Evolutionary conservation across 2,888 invertebrate genomes (phyloP), one percentile per base, ranked within the genome.

Genomic region (Patella depressa): DNA sequence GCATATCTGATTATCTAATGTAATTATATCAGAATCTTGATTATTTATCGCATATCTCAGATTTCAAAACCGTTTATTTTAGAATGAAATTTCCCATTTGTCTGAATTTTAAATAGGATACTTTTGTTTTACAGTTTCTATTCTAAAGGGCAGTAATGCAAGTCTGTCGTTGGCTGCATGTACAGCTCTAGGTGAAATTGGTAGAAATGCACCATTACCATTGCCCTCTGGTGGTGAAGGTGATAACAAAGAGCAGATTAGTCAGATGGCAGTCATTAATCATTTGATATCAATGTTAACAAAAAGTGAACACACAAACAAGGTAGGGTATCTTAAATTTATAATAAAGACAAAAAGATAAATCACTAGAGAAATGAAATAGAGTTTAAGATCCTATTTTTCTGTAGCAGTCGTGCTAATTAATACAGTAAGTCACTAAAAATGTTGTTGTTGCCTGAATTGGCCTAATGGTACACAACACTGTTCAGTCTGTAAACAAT

Each of bases 241-340:
- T 5, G 79, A 81, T 19, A 75, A 73, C 24, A 83, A 86, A 72
- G 85, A 82, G 80, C 84, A 84, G 72, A 83, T 87, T 59, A 95
- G 94, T 0, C 96, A 96, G 90, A 93, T 94, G 81, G 93, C 94
- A 11, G 92, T 96, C 29, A 94, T 96, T 11, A 94, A 95, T 53
- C 94, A 93, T 19, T 92, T 97, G 71, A 94, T 96, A 83, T 94
- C 93, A 73, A 93, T 96, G 54, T 93, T 96, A 78, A 94, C 94
- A 75, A 85, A 88, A 15, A 84, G 84, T 24, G 89, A 88, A 59
- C 89, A 89, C 73, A 78, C 84, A 34, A 82, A 84, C 65, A 90
- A 90, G 87, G 90, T 89, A 72, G 73, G 77, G 55, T 9, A 54
- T 17, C 9, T 45, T 45, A 45, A 1, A 9, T 17, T 65, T 65